Base-by-base conservation (phyloP, 2,113 vertebrate genomes). In the Poeciliopsis occidentalis region DNA sequence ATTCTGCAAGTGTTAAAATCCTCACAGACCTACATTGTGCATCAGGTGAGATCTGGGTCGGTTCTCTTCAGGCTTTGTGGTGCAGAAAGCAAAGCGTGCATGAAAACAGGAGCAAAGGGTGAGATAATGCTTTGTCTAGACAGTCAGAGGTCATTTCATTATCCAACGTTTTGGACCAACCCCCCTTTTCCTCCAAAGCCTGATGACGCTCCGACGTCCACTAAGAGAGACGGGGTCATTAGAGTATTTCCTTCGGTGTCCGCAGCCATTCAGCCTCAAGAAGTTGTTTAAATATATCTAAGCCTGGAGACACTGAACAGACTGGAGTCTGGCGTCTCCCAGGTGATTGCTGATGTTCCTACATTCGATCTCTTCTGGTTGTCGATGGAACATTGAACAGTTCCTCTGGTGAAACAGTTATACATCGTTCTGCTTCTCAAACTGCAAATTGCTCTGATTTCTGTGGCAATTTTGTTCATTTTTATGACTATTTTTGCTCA, bases 71-170 rank as follows among this genome's bases (percentile, higher is more conserved):
- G 24, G 1, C 26, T 54, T 19, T 71, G 2, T 10, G 51, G 75
- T 71, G 60, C 8, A 0, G 31, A 19, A 57, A 47, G 63, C 24
- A 32, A 65, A 34, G 71, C 57, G 73, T 8, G 64, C 60, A 31
- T 1, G 34, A 64, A 71, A 82, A 65, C 78, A 12, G 78, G 72
- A 81, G 75, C 10, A 34, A 67, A 63, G 78, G 79, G 64, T 88
- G 88, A 83, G 85, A 85, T 92, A 92, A 92, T 92, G 80, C 92
- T 90, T 87, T 75, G 93, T 94, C 90, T 93, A 92, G 93, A 92
- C 87, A 79, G 79, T 75, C 75, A 79, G 84, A 91, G 89, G 88
- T 91, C 78, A 74, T 84, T 90, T 90, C 87, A 90, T 92, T 92
- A 91, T 84, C 79, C 67, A 24, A 71, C 27, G n/a, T 86, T 81